These are phyloP conservation scores for Tringa solitaria DNA, from an alignment of 2,113 vertebrate genomes.

Conservation along the genomic window DNA sequence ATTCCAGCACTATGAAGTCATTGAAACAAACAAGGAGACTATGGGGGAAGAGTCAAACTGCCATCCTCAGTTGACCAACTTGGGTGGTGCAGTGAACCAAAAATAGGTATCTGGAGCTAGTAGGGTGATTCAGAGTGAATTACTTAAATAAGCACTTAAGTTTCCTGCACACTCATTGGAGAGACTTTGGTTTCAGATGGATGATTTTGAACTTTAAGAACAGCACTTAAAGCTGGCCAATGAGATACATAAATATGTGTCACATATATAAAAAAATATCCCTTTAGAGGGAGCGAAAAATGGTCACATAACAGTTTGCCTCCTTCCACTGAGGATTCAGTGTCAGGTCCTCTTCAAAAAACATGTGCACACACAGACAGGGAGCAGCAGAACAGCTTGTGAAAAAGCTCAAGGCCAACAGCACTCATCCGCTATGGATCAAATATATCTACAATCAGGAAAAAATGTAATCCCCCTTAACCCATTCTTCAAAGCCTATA, in stretches of 20 bases:
- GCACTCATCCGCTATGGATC: neutral
- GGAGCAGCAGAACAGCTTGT: neutral
- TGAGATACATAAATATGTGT: neutral
- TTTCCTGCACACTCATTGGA: neutral
- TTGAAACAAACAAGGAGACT: neutral
- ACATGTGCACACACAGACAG: neutral
- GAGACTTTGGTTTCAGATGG: neutral
- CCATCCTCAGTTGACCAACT: neutral
- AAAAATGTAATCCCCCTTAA: neutral
- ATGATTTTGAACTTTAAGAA: neutral
- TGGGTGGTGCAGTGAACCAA: neutral
- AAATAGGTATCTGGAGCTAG: neutral
- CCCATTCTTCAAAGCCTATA: neutral
- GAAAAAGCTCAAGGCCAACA: neutral
- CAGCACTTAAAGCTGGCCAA: neutral
- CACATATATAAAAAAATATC: neutral
- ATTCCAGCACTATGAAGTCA: neutral
- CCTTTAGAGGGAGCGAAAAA: neutral
- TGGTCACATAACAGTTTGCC: fast-evolving
- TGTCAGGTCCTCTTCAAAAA: neutral
- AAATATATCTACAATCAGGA: neutral
- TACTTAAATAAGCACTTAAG: neutral
- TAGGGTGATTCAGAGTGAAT: neutral
- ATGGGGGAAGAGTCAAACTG: neutral
- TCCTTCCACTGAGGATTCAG: neutral